Percentiles rank a stretch among this genome's conserved stretches.
phyloP scores from a whole-genome alignment of 2,888 invertebrate genomes.

The Synergus japonicus region DNA sequence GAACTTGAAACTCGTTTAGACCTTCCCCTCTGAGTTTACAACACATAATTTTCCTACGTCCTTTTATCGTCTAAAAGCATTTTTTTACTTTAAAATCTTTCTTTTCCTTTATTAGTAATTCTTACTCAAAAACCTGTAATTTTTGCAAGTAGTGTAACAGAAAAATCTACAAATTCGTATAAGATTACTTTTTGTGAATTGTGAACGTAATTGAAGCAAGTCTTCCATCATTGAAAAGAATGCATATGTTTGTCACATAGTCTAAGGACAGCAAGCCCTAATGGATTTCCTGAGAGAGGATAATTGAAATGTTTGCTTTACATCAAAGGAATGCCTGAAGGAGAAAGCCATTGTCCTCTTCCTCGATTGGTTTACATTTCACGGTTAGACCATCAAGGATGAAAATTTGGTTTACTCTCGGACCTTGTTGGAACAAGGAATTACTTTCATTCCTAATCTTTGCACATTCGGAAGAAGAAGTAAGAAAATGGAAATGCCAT shows the following conservation, averaged over 20 bases:
- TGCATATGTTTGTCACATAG: background rate
- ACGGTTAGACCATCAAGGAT: slow-evolving; percentile 17
- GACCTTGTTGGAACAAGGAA: slow-evolving; percentile 26
- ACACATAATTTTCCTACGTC: background rate
- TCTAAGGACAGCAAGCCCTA: background rate
- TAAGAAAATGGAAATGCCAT: slow-evolving; percentile 16
- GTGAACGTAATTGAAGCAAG: background rate
- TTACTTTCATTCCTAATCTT: slow-evolving; percentile 20
- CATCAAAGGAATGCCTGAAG: slow-evolving; percentile 2
- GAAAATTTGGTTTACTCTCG: slow-evolving; percentile 29
- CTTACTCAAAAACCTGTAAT: too few species aligned
- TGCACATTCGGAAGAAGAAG: background rate
- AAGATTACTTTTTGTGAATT: background rate
- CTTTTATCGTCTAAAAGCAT: background rate
- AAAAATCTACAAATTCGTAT: too few species aligned
- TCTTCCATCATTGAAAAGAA: background rate
- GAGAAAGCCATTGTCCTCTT: slow-evolving; percentile 13
- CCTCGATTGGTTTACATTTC: slow-evolving; percentile 37
- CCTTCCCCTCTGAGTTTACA: background rate
- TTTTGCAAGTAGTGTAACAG: too few species aligned
- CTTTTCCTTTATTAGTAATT: too few species aligned
- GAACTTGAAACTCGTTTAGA: background rate
- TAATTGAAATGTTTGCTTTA: slow-evolving; percentile 24
- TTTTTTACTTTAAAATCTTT: background rate
- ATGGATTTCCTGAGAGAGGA: slow-evolving; percentile 22